Conservation (phyloP, 2,888 invertebrate species). For the Platypus cylindrus region DNA sequence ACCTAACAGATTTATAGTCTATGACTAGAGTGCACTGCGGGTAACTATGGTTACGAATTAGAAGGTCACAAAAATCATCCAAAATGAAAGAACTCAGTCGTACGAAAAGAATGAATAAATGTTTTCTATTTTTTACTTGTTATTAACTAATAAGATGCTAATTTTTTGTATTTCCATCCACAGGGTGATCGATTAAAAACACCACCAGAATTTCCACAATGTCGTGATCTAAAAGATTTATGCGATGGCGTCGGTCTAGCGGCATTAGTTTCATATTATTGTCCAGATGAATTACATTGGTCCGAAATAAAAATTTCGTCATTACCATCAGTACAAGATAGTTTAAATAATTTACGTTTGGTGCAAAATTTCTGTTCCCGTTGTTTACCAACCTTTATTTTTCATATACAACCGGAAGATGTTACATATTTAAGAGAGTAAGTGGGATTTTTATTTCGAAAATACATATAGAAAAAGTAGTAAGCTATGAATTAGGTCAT, state of each 20-base stretch:
- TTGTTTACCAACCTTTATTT: conserved; percentile 76
- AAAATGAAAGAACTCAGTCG: too few relatives aligned
- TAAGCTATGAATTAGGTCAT: too few relatives aligned
- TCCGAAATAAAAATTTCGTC: conserved; percentile 49
- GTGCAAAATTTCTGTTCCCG: conserved; percentile 77
- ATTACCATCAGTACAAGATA: conserved; percentile 73
- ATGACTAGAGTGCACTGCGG: too few relatives aligned
- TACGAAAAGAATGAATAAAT: too few relatives aligned
- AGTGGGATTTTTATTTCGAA: conserved; percentile 4
- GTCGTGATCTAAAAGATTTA: conserved; percentile 73
- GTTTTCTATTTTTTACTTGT: too few relatives aligned
- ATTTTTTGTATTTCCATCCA: too few relatives aligned
- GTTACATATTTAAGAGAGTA: conserved; percentile 83
- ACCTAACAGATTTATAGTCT: too few relatives aligned
- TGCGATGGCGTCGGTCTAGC: conserved; percentile 86
- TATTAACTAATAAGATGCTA: background rate
- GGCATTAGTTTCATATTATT: conserved; percentile 81
- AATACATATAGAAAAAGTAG: too few relatives aligned
- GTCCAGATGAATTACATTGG: conserved; percentile 66
- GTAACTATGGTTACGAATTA: too few relatives aligned
- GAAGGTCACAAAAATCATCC: too few relatives aligned
- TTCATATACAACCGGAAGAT: conserved; percentile 92
- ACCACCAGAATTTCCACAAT: conserved; percentile 50
- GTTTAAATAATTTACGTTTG: conserved; percentile 79
- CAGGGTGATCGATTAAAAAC: conserved; percentile 14